phyloP scores from a whole-genome alignment of 2,797 vertebrate species.

The Myotis daubentonii region DNA sequence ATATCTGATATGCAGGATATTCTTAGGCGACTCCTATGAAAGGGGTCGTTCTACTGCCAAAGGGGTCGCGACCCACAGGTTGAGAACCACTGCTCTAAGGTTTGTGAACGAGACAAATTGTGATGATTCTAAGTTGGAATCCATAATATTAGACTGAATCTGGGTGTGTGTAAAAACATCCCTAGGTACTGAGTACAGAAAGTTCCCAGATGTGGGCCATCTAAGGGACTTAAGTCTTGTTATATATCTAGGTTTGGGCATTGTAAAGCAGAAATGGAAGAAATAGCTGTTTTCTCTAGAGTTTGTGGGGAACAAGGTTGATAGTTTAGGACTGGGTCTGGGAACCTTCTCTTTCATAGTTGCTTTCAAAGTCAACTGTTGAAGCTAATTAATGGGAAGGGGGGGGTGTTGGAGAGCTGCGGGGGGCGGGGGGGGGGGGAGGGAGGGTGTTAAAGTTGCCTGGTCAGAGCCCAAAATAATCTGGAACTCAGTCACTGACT shows the following conservation, averaged over 20 bases:
- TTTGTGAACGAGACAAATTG: background rate
- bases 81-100: background rate
- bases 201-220: background rate
- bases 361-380: background rate
- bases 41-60: no score
- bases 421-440: background rate
- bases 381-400: background rate
- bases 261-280: background rate
- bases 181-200: background rate
- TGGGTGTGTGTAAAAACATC: background rate
- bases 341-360: background rate
- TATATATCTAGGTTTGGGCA: background rate
- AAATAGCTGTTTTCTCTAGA: background rate
- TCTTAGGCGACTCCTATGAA: no score
- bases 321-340: background rate
- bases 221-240: background rate
- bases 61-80: no score
- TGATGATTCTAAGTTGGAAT: background rate
- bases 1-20: no score
- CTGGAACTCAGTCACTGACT: background rate
- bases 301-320: background rate
- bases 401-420: background rate
- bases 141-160: background rate
- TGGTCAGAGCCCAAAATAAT: background rate
- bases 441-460: background rate